phyloP scores from a whole-genome alignment of 2,113 vertebrate genomes.

The Oncorhynchus kisutch region DNA sequence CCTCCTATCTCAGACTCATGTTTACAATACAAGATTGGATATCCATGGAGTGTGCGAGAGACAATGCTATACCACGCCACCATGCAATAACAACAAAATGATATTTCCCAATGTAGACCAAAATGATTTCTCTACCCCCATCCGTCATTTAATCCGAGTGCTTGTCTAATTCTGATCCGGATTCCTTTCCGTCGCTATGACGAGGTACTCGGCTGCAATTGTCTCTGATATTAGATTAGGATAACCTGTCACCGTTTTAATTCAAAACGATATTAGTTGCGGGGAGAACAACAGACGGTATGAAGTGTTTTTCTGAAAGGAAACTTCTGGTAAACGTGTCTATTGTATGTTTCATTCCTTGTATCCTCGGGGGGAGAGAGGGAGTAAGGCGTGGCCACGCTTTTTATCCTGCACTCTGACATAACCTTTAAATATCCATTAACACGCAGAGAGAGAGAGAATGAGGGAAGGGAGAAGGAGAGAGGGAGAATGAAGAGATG shows the following conservation, averaged over 20 bases:
- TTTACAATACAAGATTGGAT: constrained; percentile 65
- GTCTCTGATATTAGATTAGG: constrained; percentile 82
- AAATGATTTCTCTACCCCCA: constrained; percentile 72
- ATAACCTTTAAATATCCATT: constrained; percentile 70
- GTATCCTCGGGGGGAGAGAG: constrained; percentile 39
- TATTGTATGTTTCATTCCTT: constrained; percentile 56
- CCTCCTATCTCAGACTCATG: constrained; percentile 46
- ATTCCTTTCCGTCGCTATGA: constrained; percentile 56
- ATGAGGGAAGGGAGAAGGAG: constrained; percentile 36
- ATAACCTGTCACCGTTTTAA: constrained; percentile 80
- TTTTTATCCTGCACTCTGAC: constrained; percentile 62
- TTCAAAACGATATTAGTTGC: constrained; percentile 74
- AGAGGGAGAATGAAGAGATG: background rate
- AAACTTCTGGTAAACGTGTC: constrained; percentile 44
- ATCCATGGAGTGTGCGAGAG: constrained; percentile 58
- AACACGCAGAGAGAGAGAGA: constrained; percentile 58
- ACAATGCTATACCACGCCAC: constrained; percentile 53
- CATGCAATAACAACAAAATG: constrained; percentile 60
- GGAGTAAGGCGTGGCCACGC: constrained; percentile 52
- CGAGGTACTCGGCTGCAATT: constrained; percentile 65
- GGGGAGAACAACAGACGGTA: constrained; percentile 25
- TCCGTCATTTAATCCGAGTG: constrained; percentile 74
- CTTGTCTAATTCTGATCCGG: constrained; percentile 70
- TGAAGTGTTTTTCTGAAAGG: constrained; percentile 41
- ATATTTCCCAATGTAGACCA: constrained; percentile 64